Evolutionary conservation across 2,888 invertebrate genomes (phyloP).

Genomic region (Yponomeuta cagnagella): DNA sequence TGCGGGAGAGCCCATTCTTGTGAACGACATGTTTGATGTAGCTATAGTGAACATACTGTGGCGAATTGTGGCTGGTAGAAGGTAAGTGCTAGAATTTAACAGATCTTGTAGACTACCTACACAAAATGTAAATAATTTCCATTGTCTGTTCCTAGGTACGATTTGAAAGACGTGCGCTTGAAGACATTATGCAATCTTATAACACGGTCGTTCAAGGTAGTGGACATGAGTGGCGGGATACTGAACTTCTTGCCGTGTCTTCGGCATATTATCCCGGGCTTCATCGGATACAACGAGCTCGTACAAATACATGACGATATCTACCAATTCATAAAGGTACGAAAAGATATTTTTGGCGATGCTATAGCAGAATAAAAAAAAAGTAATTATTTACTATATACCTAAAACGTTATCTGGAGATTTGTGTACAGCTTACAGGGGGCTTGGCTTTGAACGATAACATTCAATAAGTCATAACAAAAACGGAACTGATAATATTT

Average conservation of each 20-base stretch:
- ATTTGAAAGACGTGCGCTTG: conserved; percentile 74
- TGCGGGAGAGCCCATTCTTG: conserved; percentile 52
- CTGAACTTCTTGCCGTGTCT: conserved; percentile 82
- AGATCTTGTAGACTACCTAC: not conserved
- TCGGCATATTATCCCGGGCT: conserved; percentile 77
- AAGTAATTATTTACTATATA: not conserved
- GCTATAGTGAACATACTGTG: conserved; percentile 82
- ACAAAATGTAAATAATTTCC: not conserved
- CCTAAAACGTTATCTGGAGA: not conserved
- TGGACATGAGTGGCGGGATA: conserved; percentile 82
- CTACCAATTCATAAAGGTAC: conserved; percentile 74
- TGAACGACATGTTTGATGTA: conserved; percentile 77
- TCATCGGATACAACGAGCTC: conserved; percentile 77
- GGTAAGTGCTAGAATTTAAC: conserved; percentile 38
- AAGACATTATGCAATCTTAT: conserved; percentile 72
- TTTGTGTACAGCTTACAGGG: not conserved
- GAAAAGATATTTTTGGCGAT: conserved; percentile 18
- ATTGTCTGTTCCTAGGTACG: conserved; percentile 56
- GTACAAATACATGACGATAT: conserved; percentile 62
- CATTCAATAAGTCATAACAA: not conserved
- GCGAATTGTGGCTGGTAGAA: conserved; percentile 81
- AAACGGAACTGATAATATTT: conserved; percentile 1
- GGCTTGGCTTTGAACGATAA: not conserved
- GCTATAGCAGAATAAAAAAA: not conserved
- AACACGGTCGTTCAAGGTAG: conserved; percentile 77